Evolutionary conservation across 2,113 vertebrate genomes (phyloP).

Genomic region (Upupa epops): DNA sequence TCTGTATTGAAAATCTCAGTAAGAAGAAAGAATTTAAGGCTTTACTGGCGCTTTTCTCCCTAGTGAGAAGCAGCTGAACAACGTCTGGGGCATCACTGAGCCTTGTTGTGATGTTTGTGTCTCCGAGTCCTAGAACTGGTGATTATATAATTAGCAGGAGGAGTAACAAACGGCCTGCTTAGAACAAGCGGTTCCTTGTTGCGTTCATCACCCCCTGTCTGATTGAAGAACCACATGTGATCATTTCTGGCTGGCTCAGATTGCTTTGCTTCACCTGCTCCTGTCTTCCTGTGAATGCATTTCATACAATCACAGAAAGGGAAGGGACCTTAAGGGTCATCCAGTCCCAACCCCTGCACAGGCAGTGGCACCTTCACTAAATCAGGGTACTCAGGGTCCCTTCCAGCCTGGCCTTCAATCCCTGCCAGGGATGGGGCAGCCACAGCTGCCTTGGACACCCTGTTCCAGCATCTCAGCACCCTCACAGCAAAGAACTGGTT

Average conservation of each 20-base stretch:
- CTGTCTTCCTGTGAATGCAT: neutral
- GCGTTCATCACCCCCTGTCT: rapidly evolving
- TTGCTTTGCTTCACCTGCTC: too few species aligned
- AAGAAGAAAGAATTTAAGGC: rapidly evolving
- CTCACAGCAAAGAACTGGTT: too few species aligned
- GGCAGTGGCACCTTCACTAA: too few species aligned
- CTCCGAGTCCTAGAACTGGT: neutral
- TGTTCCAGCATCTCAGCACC: too few species aligned
- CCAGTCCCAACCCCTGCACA: too few species aligned
- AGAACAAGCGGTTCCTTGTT: neutral
- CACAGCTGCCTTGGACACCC: too few species aligned
- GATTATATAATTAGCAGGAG: conserved; percentile 25
- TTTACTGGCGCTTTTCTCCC: neutral
- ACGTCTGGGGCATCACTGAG: neutral
- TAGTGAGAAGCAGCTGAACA: neutral
- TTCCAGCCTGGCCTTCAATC: too few species aligned
- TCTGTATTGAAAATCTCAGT: neutral
- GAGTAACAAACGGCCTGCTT: neutral
- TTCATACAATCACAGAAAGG: too few species aligned
- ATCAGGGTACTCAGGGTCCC: too few species aligned
- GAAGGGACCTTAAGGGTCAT: too few species aligned
- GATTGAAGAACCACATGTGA: neutral
- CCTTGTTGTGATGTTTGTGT: neutral
- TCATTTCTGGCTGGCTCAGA: too few species aligned
- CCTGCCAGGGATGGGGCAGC: too few species aligned